Conservation (phyloP, 2,888 invertebrate species). For the Rotaria sp. region DNA sequence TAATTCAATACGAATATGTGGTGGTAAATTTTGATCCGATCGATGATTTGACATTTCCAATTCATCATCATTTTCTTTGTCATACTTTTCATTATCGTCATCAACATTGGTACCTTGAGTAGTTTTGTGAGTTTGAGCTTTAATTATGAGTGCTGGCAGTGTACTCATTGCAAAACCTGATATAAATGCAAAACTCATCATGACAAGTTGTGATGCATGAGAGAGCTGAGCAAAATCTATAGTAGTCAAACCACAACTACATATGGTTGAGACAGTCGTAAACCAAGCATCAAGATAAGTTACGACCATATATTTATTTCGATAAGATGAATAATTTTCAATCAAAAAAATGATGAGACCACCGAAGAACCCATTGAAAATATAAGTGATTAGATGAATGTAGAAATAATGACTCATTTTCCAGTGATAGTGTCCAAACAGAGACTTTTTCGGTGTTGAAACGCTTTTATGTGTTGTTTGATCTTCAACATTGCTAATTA, state of each 20-base stretch:
- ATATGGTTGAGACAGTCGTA: not conserved
- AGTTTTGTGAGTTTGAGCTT: not conserved
- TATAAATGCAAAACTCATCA: not conserved
- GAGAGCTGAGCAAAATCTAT: not conserved
- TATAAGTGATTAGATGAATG: not conserved
- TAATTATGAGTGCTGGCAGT: not conserved
- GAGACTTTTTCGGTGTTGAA: not conserved
- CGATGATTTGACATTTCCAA: not conserved
- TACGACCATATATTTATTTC: not conserved
- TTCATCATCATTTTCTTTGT: not conserved
- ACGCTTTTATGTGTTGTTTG: not conserved
- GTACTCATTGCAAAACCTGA: not conserved
- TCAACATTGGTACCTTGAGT: not conserved
- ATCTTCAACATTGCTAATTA: not conserved
- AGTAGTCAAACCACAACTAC: not conserved
- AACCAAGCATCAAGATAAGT: not conserved
- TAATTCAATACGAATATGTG: not conserved
- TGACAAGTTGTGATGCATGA: not conserved
- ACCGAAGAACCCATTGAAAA: not conserved
- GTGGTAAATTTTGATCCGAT: not conserved
- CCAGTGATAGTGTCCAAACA: not conserved
- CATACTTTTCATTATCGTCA: not conserved
- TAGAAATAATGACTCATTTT: conserved; percentile 19
- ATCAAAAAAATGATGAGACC: not conserved
- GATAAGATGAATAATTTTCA: not conserved